Percentiles rank a stretch among this genome's conserved stretches.
These are phyloP conservation scores for rat (Rattus norvegicus) DNA, from an alignment of 2,113 vertebrate genomes.

Conservation along the genomic window GRCr8 NC_086032.1:59463001-59463500, in stretches of 20 bases:
- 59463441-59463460: background rate
- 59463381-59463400: background rate
- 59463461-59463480: background rate
- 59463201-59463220: constrained; percentile 58
- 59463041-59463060: constrained; percentile 5
- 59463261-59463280: background rate
- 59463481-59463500: background rate
- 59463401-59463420: background rate
- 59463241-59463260: constrained; percentile 11
- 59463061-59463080: constrained; percentile 20
- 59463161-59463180: constrained; percentile 28
- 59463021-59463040: constrained; percentile 16
- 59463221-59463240: constrained; percentile 11
- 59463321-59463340: background rate
- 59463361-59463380: background rate
- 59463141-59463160: constrained; percentile 50
- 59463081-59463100: constrained; percentile 43
- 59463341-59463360: constrained; percentile 17
- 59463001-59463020: background rate
- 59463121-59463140: constrained; percentile 53
- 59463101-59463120: constrained; percentile 55
- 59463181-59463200: constrained; percentile 50
- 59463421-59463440: background rate
- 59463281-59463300: constrained; percentile 1
- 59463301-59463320: background rate